These are phyloP conservation scores for Fragum sueziense DNA, from an alignment of 2,888 invertebrate genomes.

Conservation along the genomic window DNA sequence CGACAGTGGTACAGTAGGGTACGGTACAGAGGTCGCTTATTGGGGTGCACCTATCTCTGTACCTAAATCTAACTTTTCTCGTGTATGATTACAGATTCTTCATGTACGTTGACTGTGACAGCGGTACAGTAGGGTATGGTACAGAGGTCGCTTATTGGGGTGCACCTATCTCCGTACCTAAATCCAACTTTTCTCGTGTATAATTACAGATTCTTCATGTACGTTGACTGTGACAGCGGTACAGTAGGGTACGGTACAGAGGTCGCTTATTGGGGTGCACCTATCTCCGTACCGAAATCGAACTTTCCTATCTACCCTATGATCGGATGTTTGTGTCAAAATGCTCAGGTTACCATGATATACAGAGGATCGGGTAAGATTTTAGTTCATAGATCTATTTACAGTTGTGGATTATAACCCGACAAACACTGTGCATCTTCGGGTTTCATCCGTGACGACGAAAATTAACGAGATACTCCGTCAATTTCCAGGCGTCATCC, in stretches of 20 bases:
- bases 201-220: constrained; percentile 58
- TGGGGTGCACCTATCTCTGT: too few relatives aligned
- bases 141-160: too few relatives aligned
- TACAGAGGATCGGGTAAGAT: constrained; percentile 59
- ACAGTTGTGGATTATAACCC: too few relatives aligned
- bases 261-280: constrained; percentile 55
- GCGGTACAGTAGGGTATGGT: too few relatives aligned
- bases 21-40: too few relatives aligned
- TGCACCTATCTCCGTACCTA: too few relatives aligned
- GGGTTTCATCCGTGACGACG: background rate
- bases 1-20: too few relatives aligned
- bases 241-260: constrained; percentile 57
- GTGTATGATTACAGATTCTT: too few relatives aligned
- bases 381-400: too few relatives aligned
- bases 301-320: constrained; percentile 55
- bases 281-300: constrained; percentile 38
- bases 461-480: background rate
- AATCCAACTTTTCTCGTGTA: too few relatives aligned
- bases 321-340: constrained; percentile 44
- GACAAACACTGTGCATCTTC: background rate
- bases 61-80: too few relatives aligned
- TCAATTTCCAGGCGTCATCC: background rate
- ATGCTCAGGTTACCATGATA: constrained; percentile 49
- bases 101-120: too few relatives aligned
- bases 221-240: constrained; percentile 58